Conservation (phyloP, 2,113 vertebrate species). For the Hiodon alosoides region DNA sequence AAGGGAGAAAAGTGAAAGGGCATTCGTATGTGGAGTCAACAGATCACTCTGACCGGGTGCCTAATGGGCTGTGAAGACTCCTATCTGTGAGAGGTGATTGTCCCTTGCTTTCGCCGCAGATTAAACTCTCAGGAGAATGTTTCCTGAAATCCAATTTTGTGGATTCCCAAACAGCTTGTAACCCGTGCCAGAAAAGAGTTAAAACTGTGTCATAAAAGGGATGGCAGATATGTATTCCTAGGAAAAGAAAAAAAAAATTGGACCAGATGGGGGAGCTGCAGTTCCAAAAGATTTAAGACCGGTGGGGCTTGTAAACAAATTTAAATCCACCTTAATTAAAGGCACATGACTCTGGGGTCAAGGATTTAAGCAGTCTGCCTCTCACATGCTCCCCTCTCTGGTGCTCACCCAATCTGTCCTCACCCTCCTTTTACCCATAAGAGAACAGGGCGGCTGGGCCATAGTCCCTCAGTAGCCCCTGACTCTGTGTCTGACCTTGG, state of each 20-base stretch:
- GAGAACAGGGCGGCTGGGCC: constrained; percentile 42
- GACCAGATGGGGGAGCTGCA: constrained; percentile 15
- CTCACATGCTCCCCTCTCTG: constrained; percentile 25
- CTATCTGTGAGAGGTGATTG: constrained; percentile 51
- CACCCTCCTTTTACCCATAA: constrained; percentile 31
- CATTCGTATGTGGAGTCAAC: constrained; percentile 56
- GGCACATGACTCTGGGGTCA: constrained; percentile 58
- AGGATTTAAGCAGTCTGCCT: constrained; percentile 37
- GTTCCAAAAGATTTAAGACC: constrained; percentile 64
- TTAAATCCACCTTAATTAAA: constrained; percentile 66
- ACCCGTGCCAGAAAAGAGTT: constrained; percentile 59
- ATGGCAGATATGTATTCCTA: constrained; percentile 66
- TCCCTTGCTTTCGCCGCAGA: constrained; percentile 65
- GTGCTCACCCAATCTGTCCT: constrained; percentile 27
- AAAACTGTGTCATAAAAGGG: constrained; percentile 64
- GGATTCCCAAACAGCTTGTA: constrained; percentile 70
- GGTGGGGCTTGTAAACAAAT: constrained; percentile 67
- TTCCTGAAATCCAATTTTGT: constrained; percentile 57
- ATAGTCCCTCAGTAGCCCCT: constrained; percentile 50
- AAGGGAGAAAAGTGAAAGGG: not conserved
- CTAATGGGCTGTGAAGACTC: constrained; percentile 67
- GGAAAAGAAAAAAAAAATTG: constrained; percentile 35
- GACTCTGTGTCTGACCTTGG: constrained; percentile 59
- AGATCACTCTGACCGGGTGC: constrained; percentile 64
- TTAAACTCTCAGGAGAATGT: constrained; percentile 65